These are phyloP conservation scores for Drosophila bifasciata DNA, from an alignment of 1,140 invertebrate genomes.

Conservation along the genomic window DNA sequence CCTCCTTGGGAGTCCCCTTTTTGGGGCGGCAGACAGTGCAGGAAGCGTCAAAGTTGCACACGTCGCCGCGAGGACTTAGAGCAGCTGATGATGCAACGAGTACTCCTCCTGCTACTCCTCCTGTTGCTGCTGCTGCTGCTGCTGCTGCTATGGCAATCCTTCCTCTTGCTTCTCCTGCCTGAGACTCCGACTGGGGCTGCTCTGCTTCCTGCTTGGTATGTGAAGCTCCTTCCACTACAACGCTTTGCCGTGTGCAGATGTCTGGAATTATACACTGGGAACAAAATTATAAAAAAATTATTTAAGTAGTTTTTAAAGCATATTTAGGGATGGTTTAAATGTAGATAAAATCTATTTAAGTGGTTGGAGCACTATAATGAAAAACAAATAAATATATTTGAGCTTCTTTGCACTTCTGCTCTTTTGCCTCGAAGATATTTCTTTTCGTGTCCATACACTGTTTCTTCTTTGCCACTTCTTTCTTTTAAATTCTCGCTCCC, in stretches of 20 bases:
- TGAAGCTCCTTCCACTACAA: slow-evolving; percentile 20
- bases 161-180: neutral
- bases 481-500: slow-evolving; percentile 1
- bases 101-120: neutral
- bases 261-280: neutral
- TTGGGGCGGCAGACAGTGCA: slow-evolving; percentile 1
- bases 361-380: no score
- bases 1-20: slow-evolving; percentile 18
- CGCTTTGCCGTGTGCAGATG: slow-evolving; percentile 7
- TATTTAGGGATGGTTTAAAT: no score
- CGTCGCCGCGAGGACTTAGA: slow-evolving; percentile 60
- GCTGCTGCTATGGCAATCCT: slow-evolving; percentile 6
- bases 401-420: no score
- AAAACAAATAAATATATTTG: no score
- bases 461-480: neutral
- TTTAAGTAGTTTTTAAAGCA: no score
- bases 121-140: slow-evolving; percentile 7
- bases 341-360: no score
- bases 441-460: neutral
- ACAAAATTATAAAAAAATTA: no score
- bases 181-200: neutral
- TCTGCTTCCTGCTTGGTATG: slow-evolving; percentile 11
- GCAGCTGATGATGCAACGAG: slow-evolving; percentile 36
- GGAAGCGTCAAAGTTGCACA: slow-evolving; percentile 63
- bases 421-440: neutral